Evolutionary conservation across 2,797 vertebrate species (phyloP).

Genomic region (Manis pentadactyla): DNA sequence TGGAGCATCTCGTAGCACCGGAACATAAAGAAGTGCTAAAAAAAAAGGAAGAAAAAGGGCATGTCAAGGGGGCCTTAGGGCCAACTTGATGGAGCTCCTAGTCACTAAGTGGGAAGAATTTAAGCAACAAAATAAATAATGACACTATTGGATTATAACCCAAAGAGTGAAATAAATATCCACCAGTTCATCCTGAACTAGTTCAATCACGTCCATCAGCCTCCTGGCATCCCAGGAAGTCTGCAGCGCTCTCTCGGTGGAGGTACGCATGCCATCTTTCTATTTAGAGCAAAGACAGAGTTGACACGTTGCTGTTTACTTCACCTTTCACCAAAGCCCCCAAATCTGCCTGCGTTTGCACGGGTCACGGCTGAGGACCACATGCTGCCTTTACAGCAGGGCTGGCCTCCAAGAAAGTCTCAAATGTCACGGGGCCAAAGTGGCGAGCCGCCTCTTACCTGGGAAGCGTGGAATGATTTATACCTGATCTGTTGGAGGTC

Average conservation of each 20-base stretch:
- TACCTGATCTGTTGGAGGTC: constrained; percentile 63
- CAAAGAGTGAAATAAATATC: neutral
- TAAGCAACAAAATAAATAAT: neutral
- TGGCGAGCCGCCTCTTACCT: neutral
- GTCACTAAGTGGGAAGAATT: neutral
- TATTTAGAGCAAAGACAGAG: neutral
- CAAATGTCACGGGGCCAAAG: neutral
- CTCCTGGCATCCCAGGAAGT: neutral
- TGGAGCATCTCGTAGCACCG: neutral
- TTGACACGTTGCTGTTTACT: neutral
- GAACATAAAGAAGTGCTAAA: neutral
- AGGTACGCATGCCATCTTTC: rapidly evolving
- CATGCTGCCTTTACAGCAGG: neutral
- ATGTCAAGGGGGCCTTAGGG: neutral
- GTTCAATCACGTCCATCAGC: neutral
- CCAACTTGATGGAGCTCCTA: neutral
- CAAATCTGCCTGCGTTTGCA: neutral
- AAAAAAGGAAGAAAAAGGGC: neutral
- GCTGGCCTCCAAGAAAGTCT: constrained; percentile 46
- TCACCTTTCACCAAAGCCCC: constrained; percentile 47
- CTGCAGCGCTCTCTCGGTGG: neutral
- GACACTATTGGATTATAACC: neutral
- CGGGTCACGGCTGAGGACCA: neutral
- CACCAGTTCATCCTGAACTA: neutral
- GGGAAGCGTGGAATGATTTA: constrained; percentile 71